Conservation (phyloP, 2,888 invertebrate species). For the Papilio protenor region DNA sequence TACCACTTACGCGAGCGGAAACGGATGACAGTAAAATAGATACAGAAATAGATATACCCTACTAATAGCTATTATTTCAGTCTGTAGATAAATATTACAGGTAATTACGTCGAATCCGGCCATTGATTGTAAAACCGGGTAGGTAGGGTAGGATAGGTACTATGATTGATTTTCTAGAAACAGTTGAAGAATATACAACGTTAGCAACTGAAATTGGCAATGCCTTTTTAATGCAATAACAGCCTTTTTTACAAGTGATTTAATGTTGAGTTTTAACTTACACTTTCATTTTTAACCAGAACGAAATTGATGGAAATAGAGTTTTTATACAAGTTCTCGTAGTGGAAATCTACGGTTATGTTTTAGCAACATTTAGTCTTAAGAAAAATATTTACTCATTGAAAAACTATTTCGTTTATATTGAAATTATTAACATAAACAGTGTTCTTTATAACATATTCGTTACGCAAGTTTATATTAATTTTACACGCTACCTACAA, state of each 20-base stretch:
- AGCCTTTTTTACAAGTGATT: not conserved
- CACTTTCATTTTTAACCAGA: not conserved
- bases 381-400: not conserved
- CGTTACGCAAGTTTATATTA: not conserved
- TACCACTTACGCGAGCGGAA: constrained; percentile 3
- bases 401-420: not conserved
- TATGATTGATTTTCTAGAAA: not conserved
- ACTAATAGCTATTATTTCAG: not conserved
- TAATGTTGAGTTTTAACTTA: not conserved
- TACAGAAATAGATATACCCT: not conserved
- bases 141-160: not conserved
- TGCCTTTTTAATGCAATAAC: not conserved
- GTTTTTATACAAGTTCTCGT: too few species aligned
- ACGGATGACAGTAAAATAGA: constrained; percentile 14
- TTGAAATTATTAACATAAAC: not conserved
- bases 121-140: not conserved
- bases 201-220: not conserved
- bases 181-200: not conserved
- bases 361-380: not conserved
- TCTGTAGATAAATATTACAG: not conserved
- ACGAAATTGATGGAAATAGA: not conserved
- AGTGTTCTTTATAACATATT: not conserved
- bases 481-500: constrained; percentile 1
- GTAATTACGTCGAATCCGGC: not conserved
- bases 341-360: not conserved